Percentiles rank a stretch among this genome's conserved stretches.
These are phyloP conservation scores for Anas platyrhynchos DNA, from an alignment of 2,113 vertebrate genomes.

Conservation along the genomic window DNA sequence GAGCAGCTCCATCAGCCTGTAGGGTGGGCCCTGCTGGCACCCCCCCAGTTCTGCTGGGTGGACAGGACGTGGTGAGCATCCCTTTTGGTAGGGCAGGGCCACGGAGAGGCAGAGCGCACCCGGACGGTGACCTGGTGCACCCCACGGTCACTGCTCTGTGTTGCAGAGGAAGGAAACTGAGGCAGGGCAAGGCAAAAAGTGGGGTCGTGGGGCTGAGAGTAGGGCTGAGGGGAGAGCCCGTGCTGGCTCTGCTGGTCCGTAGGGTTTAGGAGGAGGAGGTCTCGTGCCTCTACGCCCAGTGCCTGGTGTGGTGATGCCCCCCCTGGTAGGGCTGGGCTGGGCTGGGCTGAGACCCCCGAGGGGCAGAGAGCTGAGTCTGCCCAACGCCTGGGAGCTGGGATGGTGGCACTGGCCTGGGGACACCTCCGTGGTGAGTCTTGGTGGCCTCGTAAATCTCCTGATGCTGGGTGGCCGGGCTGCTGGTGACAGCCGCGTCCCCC, in stretches of 20 bases:
- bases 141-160: not conserved
- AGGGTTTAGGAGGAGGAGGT: not conserved
- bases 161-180: not conserved
- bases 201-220: not conserved
- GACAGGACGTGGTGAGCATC: not conserved
- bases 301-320: not conserved
- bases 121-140: not conserved
- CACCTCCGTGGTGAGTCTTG: not conserved
- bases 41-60: not conserved
- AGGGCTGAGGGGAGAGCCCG: accelerated
- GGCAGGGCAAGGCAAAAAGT: not conserved
- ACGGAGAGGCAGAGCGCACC: not conserved
- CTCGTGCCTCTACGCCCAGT: not conserved
- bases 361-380: not conserved
- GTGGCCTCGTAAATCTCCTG: not conserved
- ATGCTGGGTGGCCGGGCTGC: not conserved
- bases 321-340: not conserved
- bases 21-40: not conserved
- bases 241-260: not conserved
- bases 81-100: not conserved
- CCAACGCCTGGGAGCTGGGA: not conserved
- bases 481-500: not conserved
- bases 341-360: not conserved
- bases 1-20: not conserved
- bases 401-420: not conserved